Conservation (phyloP, 2,113 vertebrate species). For the Oostethus manadensis region DNA sequence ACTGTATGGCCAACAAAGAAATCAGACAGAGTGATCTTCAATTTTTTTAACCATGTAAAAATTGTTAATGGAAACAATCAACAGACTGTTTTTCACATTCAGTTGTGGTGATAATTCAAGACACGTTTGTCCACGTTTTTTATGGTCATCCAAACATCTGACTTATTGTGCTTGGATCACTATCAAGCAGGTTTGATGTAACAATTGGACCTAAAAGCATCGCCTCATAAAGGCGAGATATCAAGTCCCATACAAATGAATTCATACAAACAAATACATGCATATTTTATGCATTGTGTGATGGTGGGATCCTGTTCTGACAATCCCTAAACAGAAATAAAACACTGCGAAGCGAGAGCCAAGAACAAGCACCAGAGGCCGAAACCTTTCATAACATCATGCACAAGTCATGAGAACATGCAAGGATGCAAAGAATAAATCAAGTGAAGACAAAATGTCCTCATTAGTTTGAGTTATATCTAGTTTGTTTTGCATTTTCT, state of each 20-base stretch:
- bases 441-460: constrained; percentile 2
- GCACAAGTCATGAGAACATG: constrained; percentile 8
- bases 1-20: background rate
- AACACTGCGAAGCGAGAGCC: constrained; percentile 10
- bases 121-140: constrained; percentile 4
- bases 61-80: background rate
- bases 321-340: constrained; percentile 9
- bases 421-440: constrained; percentile 7
- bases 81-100: background rate
- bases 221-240: constrained; percentile 5
- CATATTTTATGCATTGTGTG: constrained; percentile 2
- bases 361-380: constrained; percentile 9
- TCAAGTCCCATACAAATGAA: constrained; percentile 8
- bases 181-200: constrained; percentile 9
- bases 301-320: constrained; percentile 10
- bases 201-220: constrained; percentile 2
- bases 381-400: constrained; percentile 10
- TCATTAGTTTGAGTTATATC: background rate
- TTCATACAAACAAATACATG: constrained; percentile 13
- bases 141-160: constrained; percentile 1
- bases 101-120: background rate
- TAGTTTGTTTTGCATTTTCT: background rate
- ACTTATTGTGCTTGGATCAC: constrained; percentile 14
- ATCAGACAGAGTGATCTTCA: background rate
- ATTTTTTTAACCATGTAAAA: background rate